A percentile compares a stretch with the other conserved stretches of the same genome.
These are phyloP conservation scores for Pangasius mekongensis DNA, from an alignment of 2,797 vertebrate species.

Conservation along the genomic window DNA sequence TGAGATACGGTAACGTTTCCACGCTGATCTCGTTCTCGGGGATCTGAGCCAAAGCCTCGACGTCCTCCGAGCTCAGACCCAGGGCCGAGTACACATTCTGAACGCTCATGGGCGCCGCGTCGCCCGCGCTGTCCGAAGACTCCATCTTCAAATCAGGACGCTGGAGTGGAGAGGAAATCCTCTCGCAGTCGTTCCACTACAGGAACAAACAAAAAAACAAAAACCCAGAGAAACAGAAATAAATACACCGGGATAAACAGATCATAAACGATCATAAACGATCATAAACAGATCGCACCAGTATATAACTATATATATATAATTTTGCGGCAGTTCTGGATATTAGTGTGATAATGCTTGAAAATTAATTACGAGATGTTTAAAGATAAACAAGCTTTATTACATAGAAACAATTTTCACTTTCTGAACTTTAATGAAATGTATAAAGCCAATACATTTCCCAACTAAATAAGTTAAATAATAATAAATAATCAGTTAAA, in stretches of 20 bases:
- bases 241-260: not conserved
- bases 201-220: not conserved
- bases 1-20: conserved; percentile 77
- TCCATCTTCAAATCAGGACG: conserved; percentile 44
- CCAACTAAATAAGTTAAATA: not conserved
- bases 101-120: conserved; percentile 52
- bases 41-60: conserved; percentile 77
- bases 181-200: conserved; percentile 20
- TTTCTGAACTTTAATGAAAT: not conserved
- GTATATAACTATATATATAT: not conserved
- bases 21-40: conserved; percentile 80
- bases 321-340: not conserved
- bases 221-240: not conserved
- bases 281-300: no score
- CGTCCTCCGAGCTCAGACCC: conserved; percentile 79
- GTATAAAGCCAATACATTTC: not conserved
- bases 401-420: not conserved
- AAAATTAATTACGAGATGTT: not conserved
- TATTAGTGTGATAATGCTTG: not conserved
- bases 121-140: not conserved
- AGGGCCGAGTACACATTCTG: conserved; percentile 80
- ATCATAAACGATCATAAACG: not conserved
- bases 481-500: not conserved
- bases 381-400: not conserved
- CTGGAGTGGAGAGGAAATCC: not conserved